phyloP scores from a whole-genome alignment of 2,113 vertebrate genomes.

The Rhagologus leucostigma region DNA sequence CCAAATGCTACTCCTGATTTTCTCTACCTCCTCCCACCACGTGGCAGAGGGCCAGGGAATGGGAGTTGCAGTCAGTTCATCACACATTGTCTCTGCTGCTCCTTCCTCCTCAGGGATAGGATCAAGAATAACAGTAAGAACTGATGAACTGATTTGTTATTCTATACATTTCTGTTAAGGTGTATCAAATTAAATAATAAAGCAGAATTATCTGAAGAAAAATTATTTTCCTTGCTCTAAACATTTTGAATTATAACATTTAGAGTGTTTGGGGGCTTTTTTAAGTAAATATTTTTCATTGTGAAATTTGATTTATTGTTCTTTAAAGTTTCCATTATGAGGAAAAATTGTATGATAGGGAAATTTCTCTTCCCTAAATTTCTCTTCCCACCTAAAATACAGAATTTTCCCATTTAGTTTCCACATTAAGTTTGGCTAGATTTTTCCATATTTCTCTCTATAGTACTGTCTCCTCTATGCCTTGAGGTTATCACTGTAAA shows the following conservation, averaged over 20 bases:
- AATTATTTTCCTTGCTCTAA: background rate
- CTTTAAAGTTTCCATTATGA: background rate
- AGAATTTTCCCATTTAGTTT: background rate
- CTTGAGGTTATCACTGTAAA: slow-evolving; percentile 1
- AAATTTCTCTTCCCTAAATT: background rate
- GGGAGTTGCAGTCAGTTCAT: background rate
- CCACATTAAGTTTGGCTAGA: background rate
- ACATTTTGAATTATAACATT: background rate
- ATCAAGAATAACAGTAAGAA: background rate
- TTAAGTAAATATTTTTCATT: background rate
- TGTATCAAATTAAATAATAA: background rate
- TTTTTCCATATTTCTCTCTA: background rate
- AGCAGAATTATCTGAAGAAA: background rate
- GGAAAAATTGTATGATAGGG: background rate
- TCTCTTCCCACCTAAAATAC: background rate
- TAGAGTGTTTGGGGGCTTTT: background rate
- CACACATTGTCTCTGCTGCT: background rate
- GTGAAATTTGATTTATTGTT: background rate
- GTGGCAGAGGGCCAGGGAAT: background rate
- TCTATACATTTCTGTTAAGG: background rate
- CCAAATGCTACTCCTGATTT: background rate
- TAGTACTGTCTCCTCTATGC: background rate
- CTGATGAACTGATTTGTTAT: background rate
- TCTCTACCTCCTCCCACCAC: rapidly evolving
- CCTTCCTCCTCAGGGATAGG: background rate